phyloP scores from a whole-genome alignment of 2,888 invertebrate genomes.

The Lapara coniferarum region DNA sequence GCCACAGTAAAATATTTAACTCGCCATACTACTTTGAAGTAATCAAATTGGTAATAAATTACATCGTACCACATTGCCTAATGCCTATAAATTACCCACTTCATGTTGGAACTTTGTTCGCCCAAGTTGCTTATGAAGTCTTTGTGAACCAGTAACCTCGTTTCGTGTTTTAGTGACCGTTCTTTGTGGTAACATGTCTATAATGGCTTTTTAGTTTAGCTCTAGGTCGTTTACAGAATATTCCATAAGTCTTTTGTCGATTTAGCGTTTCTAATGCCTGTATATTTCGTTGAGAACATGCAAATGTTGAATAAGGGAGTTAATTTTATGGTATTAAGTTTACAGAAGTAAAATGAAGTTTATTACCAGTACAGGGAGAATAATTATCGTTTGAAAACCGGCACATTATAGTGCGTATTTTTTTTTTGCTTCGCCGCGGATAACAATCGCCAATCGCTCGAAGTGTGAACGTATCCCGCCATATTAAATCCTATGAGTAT shows the following conservation, averaged over 20 bases:
- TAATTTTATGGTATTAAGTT: no score
- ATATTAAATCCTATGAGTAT: conserved; percentile 34
- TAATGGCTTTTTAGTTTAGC: neutral
- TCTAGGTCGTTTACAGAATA: conserved; percentile 1
- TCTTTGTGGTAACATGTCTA: conserved; percentile 9
- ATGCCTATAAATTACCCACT: conserved; percentile 24
- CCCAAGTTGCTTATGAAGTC: conserved; percentile 23
- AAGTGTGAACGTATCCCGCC: conserved; percentile 28
- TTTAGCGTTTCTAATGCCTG: neutral
- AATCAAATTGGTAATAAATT: conserved; percentile 20
- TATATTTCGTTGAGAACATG: no score
- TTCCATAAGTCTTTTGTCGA: neutral
- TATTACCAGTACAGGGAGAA: no score
- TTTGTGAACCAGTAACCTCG: conserved; percentile 20
- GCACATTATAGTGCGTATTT: neutral
- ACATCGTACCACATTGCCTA: conserved; percentile 11
- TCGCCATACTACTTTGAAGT: conserved; percentile 7
- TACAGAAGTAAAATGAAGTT: no score
- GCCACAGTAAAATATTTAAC: neutral
- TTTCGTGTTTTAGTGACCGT: conserved; percentile 23
- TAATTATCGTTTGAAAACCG: no score
- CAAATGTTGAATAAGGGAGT: no score
- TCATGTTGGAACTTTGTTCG: conserved; percentile 22
- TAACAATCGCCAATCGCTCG: neutral
- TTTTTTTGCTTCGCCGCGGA: neutral